Conservation (phyloP, 35 echinoderm and acorn worm genomes). For the Diadema setosum region DNA sequence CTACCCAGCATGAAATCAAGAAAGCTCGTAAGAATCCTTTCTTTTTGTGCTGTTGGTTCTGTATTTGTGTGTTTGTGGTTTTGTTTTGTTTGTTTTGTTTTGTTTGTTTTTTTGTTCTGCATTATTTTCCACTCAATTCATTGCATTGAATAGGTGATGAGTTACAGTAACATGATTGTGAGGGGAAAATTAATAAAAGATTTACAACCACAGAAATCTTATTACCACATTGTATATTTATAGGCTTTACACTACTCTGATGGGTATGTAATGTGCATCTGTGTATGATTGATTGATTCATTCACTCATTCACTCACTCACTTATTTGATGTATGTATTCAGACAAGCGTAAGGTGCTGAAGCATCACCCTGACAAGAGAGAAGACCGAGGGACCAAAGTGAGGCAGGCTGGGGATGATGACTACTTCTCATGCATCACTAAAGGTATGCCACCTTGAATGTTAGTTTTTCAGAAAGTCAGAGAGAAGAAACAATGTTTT, state of each 20-base stretch:
- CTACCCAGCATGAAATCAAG: constrained; percentile 79
- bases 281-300: no score
- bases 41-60: neutral
- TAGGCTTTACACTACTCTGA: no score
- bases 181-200: no score
- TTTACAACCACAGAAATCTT: no score
- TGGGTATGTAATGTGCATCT: no score
- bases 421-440: constrained; percentile 94
- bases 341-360: constrained; percentile 95
- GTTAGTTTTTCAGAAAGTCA: no score
- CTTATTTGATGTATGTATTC: neutral
- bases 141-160: neutral
- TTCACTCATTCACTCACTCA: neutral
- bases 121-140: neutral
- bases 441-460: constrained; percentile 51
- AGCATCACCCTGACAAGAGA: constrained; percentile 95
- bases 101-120: neutral
- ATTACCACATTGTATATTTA: no score
- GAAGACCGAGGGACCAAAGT: constrained; percentile 6
- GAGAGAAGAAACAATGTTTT: no score
- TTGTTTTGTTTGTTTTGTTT: neutral
- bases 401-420: constrained; percentile 66
- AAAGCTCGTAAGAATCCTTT: constrained; percentile 79
- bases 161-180: no score
- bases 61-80: neutral